Evolutionary conservation across 2,888 invertebrate species (phyloP).

Genomic region (Heteromyza rotundicornis): DNA sequence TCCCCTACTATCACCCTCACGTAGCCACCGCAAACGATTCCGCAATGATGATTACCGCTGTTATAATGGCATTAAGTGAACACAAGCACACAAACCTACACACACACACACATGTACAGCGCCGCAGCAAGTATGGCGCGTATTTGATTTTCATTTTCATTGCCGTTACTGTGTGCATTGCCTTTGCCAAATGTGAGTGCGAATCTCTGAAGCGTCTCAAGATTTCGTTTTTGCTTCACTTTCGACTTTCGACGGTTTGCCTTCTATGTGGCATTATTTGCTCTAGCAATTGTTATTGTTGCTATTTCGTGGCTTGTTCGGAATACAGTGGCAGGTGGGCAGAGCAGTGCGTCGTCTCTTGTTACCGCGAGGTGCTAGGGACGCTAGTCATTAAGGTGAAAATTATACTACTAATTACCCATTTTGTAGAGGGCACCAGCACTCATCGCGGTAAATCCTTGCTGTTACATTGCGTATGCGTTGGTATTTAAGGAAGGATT

Average conservation of each 20-base stretch:
- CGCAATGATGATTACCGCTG: not conserved
- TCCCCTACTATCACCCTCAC: no score
- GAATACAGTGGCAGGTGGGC: no score
- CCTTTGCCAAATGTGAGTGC: not conserved
- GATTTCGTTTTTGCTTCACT: not conserved
- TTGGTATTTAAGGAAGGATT: not conserved
- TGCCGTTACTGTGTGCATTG: not conserved
- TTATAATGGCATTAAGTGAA: not conserved
- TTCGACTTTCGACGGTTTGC: not conserved
- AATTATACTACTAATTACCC: conserved; percentile 53
- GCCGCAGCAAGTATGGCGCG: not conserved
- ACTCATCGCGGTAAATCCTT: not conserved
- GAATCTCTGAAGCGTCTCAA: not conserved
- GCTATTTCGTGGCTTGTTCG: not conserved
- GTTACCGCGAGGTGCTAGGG: conserved; percentile 33
- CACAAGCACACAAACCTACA: conserved; percentile 15
- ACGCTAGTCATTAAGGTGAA: conserved; percentile 49
- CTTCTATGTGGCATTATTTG: not conserved
- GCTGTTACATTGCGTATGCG: not conserved
- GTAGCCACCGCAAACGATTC: not conserved
- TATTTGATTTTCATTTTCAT: conserved; percentile 10
- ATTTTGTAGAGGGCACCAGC: conserved; percentile 37
- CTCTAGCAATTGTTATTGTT: not conserved
- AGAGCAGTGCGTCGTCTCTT: no score
- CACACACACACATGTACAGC: conserved; percentile 12